These are phyloP conservation scores for Congeria kusceri DNA, from an alignment of 2,888 invertebrate species.

Conservation along the genomic window DNA sequence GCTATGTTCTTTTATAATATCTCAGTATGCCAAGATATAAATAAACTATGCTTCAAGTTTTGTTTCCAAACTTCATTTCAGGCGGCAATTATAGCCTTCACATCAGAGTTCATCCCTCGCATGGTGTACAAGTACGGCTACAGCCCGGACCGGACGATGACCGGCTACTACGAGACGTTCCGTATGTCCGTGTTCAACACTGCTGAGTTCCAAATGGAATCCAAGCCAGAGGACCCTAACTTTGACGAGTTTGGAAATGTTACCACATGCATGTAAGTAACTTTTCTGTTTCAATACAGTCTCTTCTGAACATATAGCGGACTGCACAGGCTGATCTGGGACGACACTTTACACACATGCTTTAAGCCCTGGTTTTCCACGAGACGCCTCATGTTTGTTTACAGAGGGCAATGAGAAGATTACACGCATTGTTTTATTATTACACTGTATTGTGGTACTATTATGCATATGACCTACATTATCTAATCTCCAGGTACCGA, in stretches of 20 bases:
- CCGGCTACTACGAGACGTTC: slow-evolving; percentile 78
- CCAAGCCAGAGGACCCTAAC: slow-evolving; percentile 64
- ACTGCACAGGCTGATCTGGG: slow-evolving; percentile 4
- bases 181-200: slow-evolving; percentile 81
- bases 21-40: too few relatives aligned
- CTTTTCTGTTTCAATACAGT: too few relatives aligned
- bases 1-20: too few relatives aligned
- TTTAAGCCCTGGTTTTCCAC: too few relatives aligned
- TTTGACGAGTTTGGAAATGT: slow-evolving; percentile 68
- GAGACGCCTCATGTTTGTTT: too few relatives aligned
- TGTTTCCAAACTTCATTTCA: slow-evolving; percentile 87
- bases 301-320: neutral
- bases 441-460: too few relatives aligned
- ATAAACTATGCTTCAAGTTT: too few relatives aligned
- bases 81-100: slow-evolving; percentile 99
- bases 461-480: slow-evolving; percentile 70
- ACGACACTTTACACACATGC: neutral
- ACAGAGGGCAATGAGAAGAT: neutral
- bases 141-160: slow-evolving; percentile 62
- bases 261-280: slow-evolving; percentile 77
- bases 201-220: slow-evolving; percentile 73
- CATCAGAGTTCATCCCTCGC: slow-evolving; percentile 98
- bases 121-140: slow-evolving; percentile 93
- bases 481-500: slow-evolving; percentile 94
- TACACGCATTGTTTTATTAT: neutral